Base-by-base conservation (phyloP, 2,797 vertebrate species). In the Cyprinodon diabolis region DNA sequence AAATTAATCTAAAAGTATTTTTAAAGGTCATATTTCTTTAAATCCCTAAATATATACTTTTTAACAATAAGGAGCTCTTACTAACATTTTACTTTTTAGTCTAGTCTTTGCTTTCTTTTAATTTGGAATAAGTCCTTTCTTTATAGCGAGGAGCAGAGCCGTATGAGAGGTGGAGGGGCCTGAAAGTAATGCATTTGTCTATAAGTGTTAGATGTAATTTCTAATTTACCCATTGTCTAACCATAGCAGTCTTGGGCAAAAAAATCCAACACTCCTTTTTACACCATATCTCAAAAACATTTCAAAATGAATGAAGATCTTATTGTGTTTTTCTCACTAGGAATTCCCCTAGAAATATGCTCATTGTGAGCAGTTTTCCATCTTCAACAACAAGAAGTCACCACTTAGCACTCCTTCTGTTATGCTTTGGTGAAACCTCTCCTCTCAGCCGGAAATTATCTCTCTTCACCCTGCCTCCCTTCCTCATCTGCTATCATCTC, bases 401-500 rank as follows among this genome's bases (percentile, higher is more conserved):
- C 54, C 56, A 57, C 78, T 54, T 55, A 57, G 23, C 54, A n/a
- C 43, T 70, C 7, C 70, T 63, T 25, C 37, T 80, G 23, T 69
- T 75, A 30, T 68, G 68, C 73, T 77, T 66, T 47, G 72, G 73
- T 63, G 30, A 63, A 54, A 51, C 52, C n/a, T 13, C 70, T 80
- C 72, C 35, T 47, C 45, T 58, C 55, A 14, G 11, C n/a, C 77
- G 76, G 69, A 56, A n/a, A 12, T 63, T 19, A 63, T 58, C 45
- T 67, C 55, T 40, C 30, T 17, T 69, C 37, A 40, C 21, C 47
- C 40, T 7, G 66, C 35, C 51, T 19, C 43, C 35, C 66, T 74
- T 77, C 75, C 74, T 72, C 55, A 76, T 74, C 69, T 54, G 48
- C 71, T 58, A 69, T 87, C 86, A 86, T 88, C 84, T 83, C 81